phyloP scores from a whole-genome alignment of 2,797 vertebrate species.

The Pseudochaenichthys georgianus region DNA sequence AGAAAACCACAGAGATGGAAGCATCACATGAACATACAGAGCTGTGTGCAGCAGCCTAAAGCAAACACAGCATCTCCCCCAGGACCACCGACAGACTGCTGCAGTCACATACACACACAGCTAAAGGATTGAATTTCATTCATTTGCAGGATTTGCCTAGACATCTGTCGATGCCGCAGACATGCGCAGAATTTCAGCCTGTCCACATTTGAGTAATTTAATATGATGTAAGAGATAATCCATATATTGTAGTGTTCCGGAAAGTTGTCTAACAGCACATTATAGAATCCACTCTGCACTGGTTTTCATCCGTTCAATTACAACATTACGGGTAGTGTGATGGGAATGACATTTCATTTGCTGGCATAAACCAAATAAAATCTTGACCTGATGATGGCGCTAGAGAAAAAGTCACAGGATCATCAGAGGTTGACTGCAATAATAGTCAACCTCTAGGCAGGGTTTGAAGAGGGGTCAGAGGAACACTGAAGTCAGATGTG shows the following conservation, averaged over 20 bases:
- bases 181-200: slow-evolving; percentile 1
- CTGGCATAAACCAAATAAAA: no score
- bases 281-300: background rate
- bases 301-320: background rate
- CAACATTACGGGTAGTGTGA: background rate
- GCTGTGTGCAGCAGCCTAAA: slow-evolving; percentile 22
- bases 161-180: slow-evolving; percentile 8
- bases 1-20: background rate
- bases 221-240: background rate
- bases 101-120: background rate
- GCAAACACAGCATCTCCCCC: slow-evolving; percentile 2
- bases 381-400: no score
- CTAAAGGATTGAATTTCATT: slow-evolving; percentile 26
- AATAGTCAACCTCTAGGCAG: no score
- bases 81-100: slow-evolving; percentile 6
- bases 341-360: no score
- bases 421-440: no score
- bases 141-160: slow-evolving; percentile 21
- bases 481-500: no score
- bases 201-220: slow-evolving; percentile 15
- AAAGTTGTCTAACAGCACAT: slow-evolving; percentile 3
- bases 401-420: no score
- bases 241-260: background rate
- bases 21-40: slow-evolving; percentile 4
- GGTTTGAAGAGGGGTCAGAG: no score